phyloP scores from a whole-genome alignment of 2,797 vertebrate species.

The Neopelma chrysocephalum region DNA sequence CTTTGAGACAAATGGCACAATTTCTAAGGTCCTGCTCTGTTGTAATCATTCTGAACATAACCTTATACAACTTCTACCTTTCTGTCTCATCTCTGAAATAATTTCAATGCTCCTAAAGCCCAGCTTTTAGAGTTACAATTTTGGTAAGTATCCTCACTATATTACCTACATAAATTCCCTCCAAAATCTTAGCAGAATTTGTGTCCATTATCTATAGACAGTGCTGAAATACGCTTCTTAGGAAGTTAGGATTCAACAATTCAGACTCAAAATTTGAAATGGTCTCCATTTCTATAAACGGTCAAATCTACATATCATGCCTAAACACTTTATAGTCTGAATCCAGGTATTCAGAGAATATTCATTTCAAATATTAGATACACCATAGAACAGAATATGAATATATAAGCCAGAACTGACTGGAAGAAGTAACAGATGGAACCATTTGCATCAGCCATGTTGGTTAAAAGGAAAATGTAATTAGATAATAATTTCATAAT shows the following conservation, averaged over 20 bases:
- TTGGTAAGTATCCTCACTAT: background rate
- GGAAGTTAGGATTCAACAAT: background rate
- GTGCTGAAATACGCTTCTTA: rapidly evolving
- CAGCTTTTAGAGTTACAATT: background rate
- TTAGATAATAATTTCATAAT: background rate
- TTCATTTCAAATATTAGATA: background rate
- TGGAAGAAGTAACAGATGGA: background rate
- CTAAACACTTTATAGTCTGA: background rate
- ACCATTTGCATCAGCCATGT: background rate
- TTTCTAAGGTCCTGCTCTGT: background rate
- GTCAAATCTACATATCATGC: background rate
- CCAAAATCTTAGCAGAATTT: background rate
- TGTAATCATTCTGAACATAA: background rate
- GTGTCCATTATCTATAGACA: background rate
- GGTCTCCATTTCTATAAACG: background rate
- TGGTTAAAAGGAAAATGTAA: background rate
- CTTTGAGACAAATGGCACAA: background rate
- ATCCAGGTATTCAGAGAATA: background rate
- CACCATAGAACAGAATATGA: background rate
- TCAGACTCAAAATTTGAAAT: background rate
- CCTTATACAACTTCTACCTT: background rate
- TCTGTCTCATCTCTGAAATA: background rate
- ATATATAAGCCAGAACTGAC: background rate
- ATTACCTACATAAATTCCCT: background rate
- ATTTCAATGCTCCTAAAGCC: background rate